Evolutionary conservation across 2,888 invertebrate species (phyloP).

Genomic region (Argynnis bischoffii): DNA sequence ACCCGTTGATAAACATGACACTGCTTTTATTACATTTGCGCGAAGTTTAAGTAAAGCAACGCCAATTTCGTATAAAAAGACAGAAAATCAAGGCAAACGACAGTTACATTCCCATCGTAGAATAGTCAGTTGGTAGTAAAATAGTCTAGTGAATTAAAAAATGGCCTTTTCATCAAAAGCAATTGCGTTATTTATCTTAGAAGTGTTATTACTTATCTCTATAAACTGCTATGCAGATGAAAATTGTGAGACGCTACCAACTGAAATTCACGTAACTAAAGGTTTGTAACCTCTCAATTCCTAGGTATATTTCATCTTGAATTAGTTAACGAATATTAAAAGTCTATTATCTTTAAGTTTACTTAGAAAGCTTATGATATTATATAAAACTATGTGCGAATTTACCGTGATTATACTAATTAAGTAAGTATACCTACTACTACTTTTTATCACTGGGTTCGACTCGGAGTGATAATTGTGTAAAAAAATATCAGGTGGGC

Average conservation of each 20-base stretch:
- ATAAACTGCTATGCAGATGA: slow-evolving; percentile 78
- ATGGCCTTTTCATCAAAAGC: slow-evolving; percentile 28
- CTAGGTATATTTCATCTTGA: too few species aligned
- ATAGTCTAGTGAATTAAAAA: slow-evolving; percentile 19
- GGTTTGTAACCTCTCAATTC: slow-evolving; percentile 65
- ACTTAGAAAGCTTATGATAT: too few species aligned
- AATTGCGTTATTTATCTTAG: slow-evolving; percentile 31
- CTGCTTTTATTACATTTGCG: slow-evolving; percentile 31
- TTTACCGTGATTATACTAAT: too few species aligned
- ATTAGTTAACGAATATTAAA: too few species aligned
- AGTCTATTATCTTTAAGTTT: too few species aligned
- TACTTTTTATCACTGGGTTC: too few species aligned
- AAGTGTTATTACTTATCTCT: slow-evolving; percentile 38
- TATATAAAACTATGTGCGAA: too few species aligned
- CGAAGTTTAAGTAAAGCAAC: slow-evolving; percentile 18
- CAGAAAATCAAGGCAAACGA: slow-evolving; percentile 12
- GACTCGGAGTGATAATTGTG: too few species aligned
- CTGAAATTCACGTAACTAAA: slow-evolving; percentile 94
- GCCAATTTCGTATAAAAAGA: slow-evolving; percentile 35
- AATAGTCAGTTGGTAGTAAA: slow-evolving; percentile 15
- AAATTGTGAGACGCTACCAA: slow-evolving; percentile 92
- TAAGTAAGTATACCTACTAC: too few species aligned
- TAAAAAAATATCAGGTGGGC: too few species aligned
- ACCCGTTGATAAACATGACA: slow-evolving; percentile 52
- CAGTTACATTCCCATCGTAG: slow-evolving; percentile 27